Percentiles rank a stretch among this genome's conserved stretches.
Evolutionary conservation across 1,140 invertebrate genomes (phyloP).

Genomic region (Drosophila orena): DNA sequence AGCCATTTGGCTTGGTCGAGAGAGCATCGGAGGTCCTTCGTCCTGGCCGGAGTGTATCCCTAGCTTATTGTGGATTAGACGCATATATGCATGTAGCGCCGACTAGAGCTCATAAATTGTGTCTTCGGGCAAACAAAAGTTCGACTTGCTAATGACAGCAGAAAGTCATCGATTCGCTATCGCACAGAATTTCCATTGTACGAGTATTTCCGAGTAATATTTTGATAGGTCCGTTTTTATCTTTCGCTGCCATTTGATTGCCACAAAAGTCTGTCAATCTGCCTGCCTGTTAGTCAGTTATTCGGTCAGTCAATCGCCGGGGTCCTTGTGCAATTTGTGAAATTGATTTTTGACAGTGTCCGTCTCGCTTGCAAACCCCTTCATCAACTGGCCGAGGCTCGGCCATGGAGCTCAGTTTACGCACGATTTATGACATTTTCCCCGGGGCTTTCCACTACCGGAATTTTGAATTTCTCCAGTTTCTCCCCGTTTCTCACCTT

Average conservation of each 20-base stretch:
- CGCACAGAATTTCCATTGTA: conserved; percentile 14
- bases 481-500: conserved; percentile 89
- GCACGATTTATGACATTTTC: conserved; percentile 64
- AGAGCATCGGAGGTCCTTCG: conserved; percentile 1
- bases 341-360: conserved; percentile 77
- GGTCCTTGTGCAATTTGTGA: conserved; percentile 57
- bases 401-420: conserved; percentile 39
- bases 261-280: neutral
- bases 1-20: conserved; percentile 50
- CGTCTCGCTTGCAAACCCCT: conserved; percentile 48
- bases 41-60: conserved; percentile 5
- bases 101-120: conserved; percentile 19
- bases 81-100: conserved; percentile 26
- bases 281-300: conserved; percentile 11
- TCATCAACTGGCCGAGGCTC: conserved; percentile 29
- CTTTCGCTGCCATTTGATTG: conserved; percentile 24
- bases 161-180: conserved; percentile 25
- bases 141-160: conserved; percentile 43
- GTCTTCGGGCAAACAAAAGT: conserved; percentile 35
- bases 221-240: conserved; percentile 14
- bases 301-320: neutral
- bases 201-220: neutral
- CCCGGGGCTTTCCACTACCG: neutral
- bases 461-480: neutral
- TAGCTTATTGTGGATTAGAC: conserved; percentile 44